phyloP scores from a whole-genome alignment of 2,797 vertebrate genomes.

The Numenius phaeopus region DNA sequence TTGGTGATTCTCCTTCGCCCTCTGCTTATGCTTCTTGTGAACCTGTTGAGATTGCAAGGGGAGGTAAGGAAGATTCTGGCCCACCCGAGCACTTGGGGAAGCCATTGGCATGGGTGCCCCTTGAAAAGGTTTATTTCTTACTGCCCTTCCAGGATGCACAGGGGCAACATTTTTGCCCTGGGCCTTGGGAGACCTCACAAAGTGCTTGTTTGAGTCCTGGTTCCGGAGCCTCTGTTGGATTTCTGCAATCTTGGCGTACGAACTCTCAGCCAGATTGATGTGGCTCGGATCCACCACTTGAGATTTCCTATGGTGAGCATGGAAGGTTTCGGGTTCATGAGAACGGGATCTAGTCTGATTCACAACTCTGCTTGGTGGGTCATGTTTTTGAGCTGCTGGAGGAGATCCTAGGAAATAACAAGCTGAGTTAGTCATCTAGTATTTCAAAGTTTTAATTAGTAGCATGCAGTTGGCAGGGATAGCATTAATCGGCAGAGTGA shows the following conservation, averaged over 20 bases:
- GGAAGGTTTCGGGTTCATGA: conserved; percentile 92
- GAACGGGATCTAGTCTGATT: conserved; percentile 94
- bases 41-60: conserved; percentile 87
- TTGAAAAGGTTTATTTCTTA: conserved; percentile 83
- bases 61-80: conserved; percentile 83
- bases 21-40: conserved; percentile 95
- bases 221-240: conserved; percentile 82
- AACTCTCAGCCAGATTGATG: conserved; percentile 77
- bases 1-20: conserved; percentile 88
- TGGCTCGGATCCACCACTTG: conserved; percentile 81
- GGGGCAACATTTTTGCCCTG: conserved; percentile 84
- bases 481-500: conserved; percentile 14
- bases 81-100: conserved; percentile 82
- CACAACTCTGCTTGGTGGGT: conserved; percentile 80
- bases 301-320: conserved; percentile 88
- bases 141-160: conserved; percentile 83
- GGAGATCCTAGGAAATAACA: conserved; percentile 81
- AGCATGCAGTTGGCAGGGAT: conserved; percentile 59
- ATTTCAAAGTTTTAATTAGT: conserved; percentile 66
- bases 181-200: conserved; percentile 88
- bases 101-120: conserved; percentile 74
- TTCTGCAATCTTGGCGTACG: conserved; percentile 79
- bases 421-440: conserved; percentile 46
- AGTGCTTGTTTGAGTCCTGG: conserved; percentile 84
- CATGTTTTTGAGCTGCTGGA: conserved; percentile 80